Evolutionary conservation across 1,140 invertebrate genomes (phyloP).

Genomic region (Bombus consobrinus): DNA sequence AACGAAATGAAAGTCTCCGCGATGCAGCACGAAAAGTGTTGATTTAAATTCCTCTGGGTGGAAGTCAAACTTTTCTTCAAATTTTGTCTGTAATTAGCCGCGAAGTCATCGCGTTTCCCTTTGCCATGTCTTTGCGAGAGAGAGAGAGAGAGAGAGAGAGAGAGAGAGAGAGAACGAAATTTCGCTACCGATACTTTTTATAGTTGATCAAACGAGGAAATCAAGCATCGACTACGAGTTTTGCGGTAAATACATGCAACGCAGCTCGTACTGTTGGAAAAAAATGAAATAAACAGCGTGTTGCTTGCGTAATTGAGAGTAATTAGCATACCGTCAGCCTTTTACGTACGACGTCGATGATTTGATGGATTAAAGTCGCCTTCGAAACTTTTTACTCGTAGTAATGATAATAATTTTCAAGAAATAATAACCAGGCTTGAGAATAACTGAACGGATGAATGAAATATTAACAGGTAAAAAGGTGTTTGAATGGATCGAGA

Average conservation of each 20-base stretch:
- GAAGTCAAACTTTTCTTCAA: not conserved
- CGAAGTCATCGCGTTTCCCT: not conserved
- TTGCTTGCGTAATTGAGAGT: not conserved
- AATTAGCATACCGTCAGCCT: not conserved
- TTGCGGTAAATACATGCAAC: not conserved
- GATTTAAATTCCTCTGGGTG: not conserved
- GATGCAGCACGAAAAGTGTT: not conserved
- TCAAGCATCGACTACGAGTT: not conserved
- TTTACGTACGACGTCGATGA: not conserved
- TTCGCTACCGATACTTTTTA: not conserved
- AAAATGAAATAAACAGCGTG: not conserved
- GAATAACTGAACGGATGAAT: not conserved
- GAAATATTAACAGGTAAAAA: too few species aligned
- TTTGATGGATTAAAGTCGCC: not conserved
- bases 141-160: too few species aligned
- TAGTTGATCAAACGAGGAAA: not conserved
- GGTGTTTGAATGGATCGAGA: too few species aligned
- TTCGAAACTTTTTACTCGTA: too few species aligned
- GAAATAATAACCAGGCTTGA: not conserved
- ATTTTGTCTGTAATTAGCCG: not conserved
- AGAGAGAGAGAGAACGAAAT: not conserved
- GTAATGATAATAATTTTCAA: not conserved
- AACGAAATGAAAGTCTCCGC: not conserved
- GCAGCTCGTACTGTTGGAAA: not conserved
- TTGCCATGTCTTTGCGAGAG: not conserved